Evolutionary conservation across 2,888 invertebrate genomes (phyloP), one percentile per base, ranked within the genome.

Genomic region (Melipona beecheii): DNA sequence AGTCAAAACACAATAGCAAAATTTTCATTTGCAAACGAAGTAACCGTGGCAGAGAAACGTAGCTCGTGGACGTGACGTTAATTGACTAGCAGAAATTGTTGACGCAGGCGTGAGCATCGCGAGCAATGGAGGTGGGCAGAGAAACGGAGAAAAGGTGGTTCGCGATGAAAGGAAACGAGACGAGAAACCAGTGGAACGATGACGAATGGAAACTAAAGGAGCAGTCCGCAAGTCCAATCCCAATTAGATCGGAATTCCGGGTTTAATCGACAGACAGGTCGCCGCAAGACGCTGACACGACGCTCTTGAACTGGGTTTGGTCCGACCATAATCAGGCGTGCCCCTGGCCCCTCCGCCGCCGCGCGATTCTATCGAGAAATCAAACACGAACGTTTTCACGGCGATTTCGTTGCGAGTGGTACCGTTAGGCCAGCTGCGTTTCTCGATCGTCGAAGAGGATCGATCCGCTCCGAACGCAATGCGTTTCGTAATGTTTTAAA

Each of bases 231-330:
- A 50, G 86, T 78, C 85, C 91, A 91, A 92, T 92, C 93, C 43
- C 91, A 93, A 93, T 93, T 93, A 93, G 89, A 90, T 87, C 85
- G 92, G 91, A 92, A 93, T 92, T 87, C 87, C 74, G 83, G 83
- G 91, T 91, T 92, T 90, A 92, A 92, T 92, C 90, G 89, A 90
- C 89, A 85, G 43, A 9, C 81, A 78, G 60, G 78, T 72, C 69
- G 77, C 73, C 58, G 19, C 9, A 31, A 69, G 86, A 90, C 86
- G 73, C 83, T 60, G 69, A 72, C 52, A 17, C 64, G 43, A 65
- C 50, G 68, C 62, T 71, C 60, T 43, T 75, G 65, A 71, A 64
- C 60, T 75, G 77, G 72, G 78, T 21, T 54, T 62, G 73, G 74
- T 73, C 85, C 79, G 62, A 84, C 65, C 82, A 88, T 89, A 90